Conservation (phyloP, 2,888 invertebrate genomes). For the Candidula unifasciata region DNA sequence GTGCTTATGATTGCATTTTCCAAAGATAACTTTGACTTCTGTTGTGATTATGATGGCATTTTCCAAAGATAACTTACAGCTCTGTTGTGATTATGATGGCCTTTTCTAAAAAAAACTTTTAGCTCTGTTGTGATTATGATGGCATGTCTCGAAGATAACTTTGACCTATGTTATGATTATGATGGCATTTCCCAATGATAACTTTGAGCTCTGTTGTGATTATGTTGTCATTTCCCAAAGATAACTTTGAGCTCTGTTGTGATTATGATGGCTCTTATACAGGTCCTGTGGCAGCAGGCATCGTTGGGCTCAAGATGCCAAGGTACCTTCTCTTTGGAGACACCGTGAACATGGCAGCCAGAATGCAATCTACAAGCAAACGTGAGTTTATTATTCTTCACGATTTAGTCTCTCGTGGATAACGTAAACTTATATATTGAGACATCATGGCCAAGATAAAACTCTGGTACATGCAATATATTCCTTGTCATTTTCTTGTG, state of each 20-base stretch:
- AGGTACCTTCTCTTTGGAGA: slow-evolving; percentile 45
- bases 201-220: background rate
- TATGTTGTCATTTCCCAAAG: too few species aligned
- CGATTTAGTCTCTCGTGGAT: background rate
- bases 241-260: background rate
- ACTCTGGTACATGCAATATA: too few species aligned
- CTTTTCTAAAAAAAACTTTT: too few species aligned
- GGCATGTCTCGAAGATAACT: background rate
- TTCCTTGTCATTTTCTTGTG: too few species aligned
- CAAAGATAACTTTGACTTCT: too few species aligned
- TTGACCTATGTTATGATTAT: background rate
- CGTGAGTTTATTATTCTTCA: background rate
- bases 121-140: background rate
- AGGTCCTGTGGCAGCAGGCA: slow-evolving; percentile 44
- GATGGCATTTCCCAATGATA: background rate
- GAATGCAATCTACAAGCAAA: slow-evolving; percentile 38
- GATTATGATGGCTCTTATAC: background rate
- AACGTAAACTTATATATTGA: background rate
- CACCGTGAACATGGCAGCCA: slow-evolving; percentile 40
- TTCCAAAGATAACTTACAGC: too few species aligned
- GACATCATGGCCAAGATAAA: too few species aligned
- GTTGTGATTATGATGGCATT: too few species aligned
- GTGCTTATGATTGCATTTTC: background rate
- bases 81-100: too few species aligned
- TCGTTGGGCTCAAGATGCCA: slow-evolving; percentile 44